Conservation (phyloP, 2,113 vertebrate species). For the Ifrita kowaldi region DNA sequence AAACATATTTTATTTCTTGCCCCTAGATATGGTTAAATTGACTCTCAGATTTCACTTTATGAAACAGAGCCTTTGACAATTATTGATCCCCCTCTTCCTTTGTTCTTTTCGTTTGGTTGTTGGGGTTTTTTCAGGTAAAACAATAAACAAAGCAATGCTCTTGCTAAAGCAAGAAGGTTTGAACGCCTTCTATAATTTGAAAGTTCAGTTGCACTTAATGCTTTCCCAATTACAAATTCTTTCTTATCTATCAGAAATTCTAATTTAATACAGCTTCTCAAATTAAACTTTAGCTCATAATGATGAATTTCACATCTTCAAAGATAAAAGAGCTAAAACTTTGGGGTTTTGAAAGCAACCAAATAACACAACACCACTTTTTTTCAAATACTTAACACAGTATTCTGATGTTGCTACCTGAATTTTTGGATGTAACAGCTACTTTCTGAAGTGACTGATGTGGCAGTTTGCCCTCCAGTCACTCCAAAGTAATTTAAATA, state of each 20-base stretch:
- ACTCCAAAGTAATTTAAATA: neutral
- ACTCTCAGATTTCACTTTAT: neutral
- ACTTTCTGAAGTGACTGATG: neutral
- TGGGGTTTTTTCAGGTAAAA: neutral
- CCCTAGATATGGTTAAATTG: neutral
- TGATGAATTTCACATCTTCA: neutral
- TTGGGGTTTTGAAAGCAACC: neutral
- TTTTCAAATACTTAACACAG: neutral
- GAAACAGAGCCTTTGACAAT: neutral
- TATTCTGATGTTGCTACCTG: neutral
- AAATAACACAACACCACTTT: neutral
- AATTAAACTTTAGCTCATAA: neutral
- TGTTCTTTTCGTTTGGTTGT: no score
- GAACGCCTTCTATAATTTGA: neutral
- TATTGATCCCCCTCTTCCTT: neutral
- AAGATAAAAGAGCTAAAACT: neutral
- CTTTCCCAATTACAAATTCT: neutral
- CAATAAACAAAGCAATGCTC: neutral
- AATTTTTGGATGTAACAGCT: neutral
- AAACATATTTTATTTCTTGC: neutral
- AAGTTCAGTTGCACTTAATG: neutral
- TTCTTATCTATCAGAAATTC: neutral
- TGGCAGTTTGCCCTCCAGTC: neutral
- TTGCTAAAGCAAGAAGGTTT: neutral
- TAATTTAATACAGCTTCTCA: neutral